These are phyloP conservation scores for Plemyria rubiginata DNA, from an alignment of 2,888 invertebrate genomes.

Conservation along the genomic window DNA sequence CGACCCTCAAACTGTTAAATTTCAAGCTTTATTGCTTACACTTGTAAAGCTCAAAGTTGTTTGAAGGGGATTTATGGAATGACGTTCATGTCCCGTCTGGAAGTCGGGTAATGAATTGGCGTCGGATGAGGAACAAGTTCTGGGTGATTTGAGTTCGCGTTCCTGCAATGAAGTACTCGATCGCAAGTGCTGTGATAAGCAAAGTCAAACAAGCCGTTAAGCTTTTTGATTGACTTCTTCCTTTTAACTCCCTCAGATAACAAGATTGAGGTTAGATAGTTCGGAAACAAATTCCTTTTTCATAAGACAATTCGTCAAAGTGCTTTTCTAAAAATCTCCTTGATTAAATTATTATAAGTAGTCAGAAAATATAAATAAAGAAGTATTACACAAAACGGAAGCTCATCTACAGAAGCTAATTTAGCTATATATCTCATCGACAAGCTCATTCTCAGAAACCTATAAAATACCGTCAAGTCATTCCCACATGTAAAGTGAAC, in stretches of 20 bases:
- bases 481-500: no score
- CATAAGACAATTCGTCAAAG: no score
- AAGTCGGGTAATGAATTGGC: constrained; percentile 81
- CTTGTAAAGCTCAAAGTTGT: constrained; percentile 43
- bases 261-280: no score
- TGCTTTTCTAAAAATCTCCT: no score
- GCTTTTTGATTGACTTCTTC: constrained; percentile 31
- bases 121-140: constrained; percentile 74
- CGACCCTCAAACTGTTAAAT: constrained; percentile 43
- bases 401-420: no score
- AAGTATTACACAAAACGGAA: no score
- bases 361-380: no score
- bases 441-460: no score
- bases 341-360: no score
- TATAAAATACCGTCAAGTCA: no score
- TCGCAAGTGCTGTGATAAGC: constrained; percentile 46
- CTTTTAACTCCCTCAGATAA: background rate
- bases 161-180: constrained; percentile 51
- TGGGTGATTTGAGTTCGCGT: constrained; percentile 67
- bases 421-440: no score
- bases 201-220: constrained; percentile 35
- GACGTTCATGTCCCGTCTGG: constrained; percentile 72
- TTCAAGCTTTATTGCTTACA: constrained; percentile 44
- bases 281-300: no score
- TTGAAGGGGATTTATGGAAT: constrained; percentile 45